Evolutionary conservation across 2,888 invertebrate genomes (phyloP).

Genomic region (Mythimna albipuncta): DNA sequence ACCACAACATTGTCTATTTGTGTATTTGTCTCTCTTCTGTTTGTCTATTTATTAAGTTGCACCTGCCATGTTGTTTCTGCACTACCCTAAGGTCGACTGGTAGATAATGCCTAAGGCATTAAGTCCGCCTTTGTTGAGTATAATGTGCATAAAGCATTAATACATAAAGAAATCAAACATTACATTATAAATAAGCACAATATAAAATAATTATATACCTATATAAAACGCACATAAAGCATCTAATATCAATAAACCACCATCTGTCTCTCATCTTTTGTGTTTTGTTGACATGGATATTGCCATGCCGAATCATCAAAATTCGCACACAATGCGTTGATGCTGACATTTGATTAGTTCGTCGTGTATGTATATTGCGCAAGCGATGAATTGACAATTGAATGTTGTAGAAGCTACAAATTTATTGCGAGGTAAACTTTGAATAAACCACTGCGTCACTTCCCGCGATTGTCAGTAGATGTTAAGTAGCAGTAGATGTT

Average conservation of each 20-base stretch:
- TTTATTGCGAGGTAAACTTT: conserved; percentile 13
- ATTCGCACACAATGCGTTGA: conserved; percentile 22
- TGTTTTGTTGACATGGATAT: conserved; percentile 11
- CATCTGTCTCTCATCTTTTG: neutral
- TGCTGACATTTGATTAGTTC: conserved; percentile 40
- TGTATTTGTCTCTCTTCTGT: too few relatives aligned
- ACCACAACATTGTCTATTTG: too few relatives aligned
- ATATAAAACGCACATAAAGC: too few relatives aligned
- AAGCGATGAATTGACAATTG: conserved; percentile 41
- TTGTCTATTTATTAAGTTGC: too few relatives aligned
- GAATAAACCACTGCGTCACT: conserved; percentile 32
- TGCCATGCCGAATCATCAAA: conserved; percentile 30
- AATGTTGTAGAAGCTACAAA: conserved; percentile 24
- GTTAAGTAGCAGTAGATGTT: neutral
- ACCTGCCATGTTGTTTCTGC: too few relatives aligned
- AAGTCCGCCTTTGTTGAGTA: too few relatives aligned
- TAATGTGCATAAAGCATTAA: too few relatives aligned
- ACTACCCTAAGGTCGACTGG: too few relatives aligned
- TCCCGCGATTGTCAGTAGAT: conserved; percentile 22
- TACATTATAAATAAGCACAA: too few relatives aligned
- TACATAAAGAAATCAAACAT: too few relatives aligned
- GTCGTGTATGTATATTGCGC: conserved; percentile 15
- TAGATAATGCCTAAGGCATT: too few relatives aligned
- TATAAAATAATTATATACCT: too few relatives aligned
- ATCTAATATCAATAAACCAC: neutral